Base-by-base conservation (phyloP, 1,140 invertebrate genomes). In the Drosophila willistoni region DNA sequence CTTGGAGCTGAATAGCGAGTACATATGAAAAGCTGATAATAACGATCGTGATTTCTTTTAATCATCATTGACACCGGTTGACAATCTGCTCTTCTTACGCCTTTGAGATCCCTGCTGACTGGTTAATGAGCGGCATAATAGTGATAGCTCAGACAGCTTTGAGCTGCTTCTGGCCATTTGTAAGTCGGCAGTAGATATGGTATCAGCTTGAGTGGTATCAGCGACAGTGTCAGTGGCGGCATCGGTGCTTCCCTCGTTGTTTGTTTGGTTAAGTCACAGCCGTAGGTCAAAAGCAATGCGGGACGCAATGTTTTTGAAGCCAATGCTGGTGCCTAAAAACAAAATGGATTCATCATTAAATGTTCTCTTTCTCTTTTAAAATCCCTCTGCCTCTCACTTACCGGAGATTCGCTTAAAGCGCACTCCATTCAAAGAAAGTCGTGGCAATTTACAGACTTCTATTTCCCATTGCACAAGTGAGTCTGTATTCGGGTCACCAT, bases 391-490 rank as follows among this genome's bases (percentile, higher is more conserved):
- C 22, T 2, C 1, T 3, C 36, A 91, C 81, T 87, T 77, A 95
- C 95, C 95, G 80, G 98, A 98, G 93, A 99, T 99, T 91, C 99
- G 95, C 94, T 99, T 99, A 93, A 99, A 99, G 64, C 99, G 96
- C 61, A 99, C 99, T 63, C 99, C 99, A 93, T 99, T 99, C 68
- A 99, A 94, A 64, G 98, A 99, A 62, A 99, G 95, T 60, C 99
- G 95, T 54, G 99, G 99, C 92, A 99, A 94, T 94, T 99, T 99
- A 94, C 99, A 99, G 14, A 99, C 99, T 94, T 99, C 99, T 91
- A 99, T 99, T 93, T 99, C 99, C 98, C 99, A 99, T 93, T 99
- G 99, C 64, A 99, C 99, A 90, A 99, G 94, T 73, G 98, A 98
- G 93, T 99, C 99, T 10, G 98, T 98, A 92, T 99, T 99, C 9